A percentile compares a stretch with the other conserved stretches of the same genome.
Conservation (phyloP, 2,797 vertebrate genomes). For the Hydrocynus forskahlii region DNA sequence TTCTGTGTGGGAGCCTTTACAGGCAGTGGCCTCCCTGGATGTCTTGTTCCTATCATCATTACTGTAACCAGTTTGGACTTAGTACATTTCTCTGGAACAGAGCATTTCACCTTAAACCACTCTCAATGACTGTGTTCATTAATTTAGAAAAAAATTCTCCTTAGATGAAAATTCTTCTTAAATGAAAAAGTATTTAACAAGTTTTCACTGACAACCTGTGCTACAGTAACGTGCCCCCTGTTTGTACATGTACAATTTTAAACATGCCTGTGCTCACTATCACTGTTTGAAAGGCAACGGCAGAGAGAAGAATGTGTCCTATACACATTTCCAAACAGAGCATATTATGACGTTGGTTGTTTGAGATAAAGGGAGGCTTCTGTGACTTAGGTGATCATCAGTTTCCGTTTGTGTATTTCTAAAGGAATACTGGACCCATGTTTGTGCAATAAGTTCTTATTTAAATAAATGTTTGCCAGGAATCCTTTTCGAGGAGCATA, state of each 20-base stretch:
- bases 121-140: too few species aligned
- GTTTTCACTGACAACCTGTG: background rate
- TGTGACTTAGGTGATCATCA: background rate
- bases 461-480: too few species aligned
- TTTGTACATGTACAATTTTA: background rate
- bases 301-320: background rate
- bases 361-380: background rate
- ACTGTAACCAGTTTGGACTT: too few species aligned
- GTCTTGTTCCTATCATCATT: too few species aligned
- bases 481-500: too few species aligned
- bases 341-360: background rate
- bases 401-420: background rate
- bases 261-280: constrained; percentile 1
- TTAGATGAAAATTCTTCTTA: too few species aligned
- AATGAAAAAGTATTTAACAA: background rate
- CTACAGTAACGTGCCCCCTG: background rate
- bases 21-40: too few species aligned
- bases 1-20: too few species aligned
- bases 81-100: too few species aligned
- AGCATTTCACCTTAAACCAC: too few species aligned
- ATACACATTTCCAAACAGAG: background rate
- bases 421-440: background rate
- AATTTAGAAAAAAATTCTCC: too few species aligned
- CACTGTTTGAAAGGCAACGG: background rate
- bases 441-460: too few species aligned